A percentile compares a stretch with the other conserved stretches of the same genome.
Conservation (phyloP, 2,113 vertebrate genomes). For the Syngnathoides biaculeatus region DNA sequence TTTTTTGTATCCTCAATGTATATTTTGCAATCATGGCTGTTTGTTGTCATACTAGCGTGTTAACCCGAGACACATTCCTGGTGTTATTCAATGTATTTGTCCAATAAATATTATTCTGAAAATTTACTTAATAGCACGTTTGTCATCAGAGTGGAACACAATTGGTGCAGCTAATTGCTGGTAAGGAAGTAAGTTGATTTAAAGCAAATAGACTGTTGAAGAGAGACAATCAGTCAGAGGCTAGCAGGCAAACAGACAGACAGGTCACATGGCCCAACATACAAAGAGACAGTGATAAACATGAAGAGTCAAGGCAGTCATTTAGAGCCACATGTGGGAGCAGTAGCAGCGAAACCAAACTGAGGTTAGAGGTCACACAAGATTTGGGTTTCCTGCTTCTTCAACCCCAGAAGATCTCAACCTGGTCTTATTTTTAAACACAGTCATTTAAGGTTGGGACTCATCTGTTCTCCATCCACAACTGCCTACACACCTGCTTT, state of each 20-base stretch:
- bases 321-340: conserved; percentile 59
- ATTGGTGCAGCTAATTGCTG: background rate
- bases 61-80: too few relatives aligned
- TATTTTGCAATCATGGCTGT: too few relatives aligned
- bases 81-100: too few relatives aligned
- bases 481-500: conserved; percentile 26
- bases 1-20: too few relatives aligned
- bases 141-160: background rate
- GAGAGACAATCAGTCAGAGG: background rate
- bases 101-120: background rate
- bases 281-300: conserved; percentile 14
- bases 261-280: conserved; percentile 1
- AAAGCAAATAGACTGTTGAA: conserved; percentile 1
- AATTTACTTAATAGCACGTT: background rate
- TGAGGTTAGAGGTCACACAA: conserved; percentile 61
- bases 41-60: too few relatives aligned
- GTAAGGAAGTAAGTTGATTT: conserved; percentile 8
- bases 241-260: conserved; percentile 1
- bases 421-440: conserved; percentile 37
- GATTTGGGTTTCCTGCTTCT: conserved; percentile 71
- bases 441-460: conserved; percentile 31
- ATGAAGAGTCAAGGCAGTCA: conserved; percentile 11
- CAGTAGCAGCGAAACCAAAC: conserved; percentile 58
- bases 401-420: conserved; percentile 52
- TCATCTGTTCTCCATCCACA: conserved; percentile 25